A percentile compares a stretch with the other conserved stretches of the same genome.
These are phyloP conservation scores for Hirundichthys speculiger DNA, from an alignment of 2,113 vertebrate genomes.

Conservation along the genomic window DNA sequence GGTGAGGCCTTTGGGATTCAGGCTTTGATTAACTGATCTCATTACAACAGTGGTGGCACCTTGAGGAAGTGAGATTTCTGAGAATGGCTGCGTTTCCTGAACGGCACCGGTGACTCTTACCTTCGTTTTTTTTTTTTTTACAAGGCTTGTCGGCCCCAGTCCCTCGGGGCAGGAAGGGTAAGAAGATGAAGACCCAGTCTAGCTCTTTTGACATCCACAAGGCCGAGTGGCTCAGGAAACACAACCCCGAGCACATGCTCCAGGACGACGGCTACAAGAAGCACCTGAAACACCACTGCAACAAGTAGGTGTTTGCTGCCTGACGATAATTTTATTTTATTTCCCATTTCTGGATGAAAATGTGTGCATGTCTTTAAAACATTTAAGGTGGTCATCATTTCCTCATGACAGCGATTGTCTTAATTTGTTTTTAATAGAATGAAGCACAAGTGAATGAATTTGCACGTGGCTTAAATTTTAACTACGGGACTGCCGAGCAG, in stretches of 20 bases:
- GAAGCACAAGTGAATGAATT: constrained; percentile 42
- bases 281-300: constrained; percentile 98
- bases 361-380: constrained; percentile 34
- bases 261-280: constrained; percentile 99
- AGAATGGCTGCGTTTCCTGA: background rate
- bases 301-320: constrained; percentile 87
- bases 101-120: background rate
- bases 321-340: background rate
- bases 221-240: constrained; percentile 97
- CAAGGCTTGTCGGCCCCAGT: constrained; percentile 96
- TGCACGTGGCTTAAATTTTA: constrained; percentile 35
- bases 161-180: constrained; percentile 95
- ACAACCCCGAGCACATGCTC: constrained; percentile 96
- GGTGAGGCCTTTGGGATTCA: constrained; percentile 68
- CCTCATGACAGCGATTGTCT: constrained; percentile 37
- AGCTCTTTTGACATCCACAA: constrained; percentile 98
- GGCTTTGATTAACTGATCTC: background rate
- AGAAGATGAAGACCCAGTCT: constrained; percentile 96
- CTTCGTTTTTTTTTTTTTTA: background rate
- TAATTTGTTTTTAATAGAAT: constrained; percentile 46
- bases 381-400: constrained; percentile 50
- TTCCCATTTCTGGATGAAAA: constrained; percentile 1
- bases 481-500: constrained; percentile 34
- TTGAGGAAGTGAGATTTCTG: background rate
- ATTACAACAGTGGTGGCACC: background rate